Evolutionary conservation across 2,888 invertebrate species (phyloP).

Genomic region (Dryomyza anilis): DNA sequence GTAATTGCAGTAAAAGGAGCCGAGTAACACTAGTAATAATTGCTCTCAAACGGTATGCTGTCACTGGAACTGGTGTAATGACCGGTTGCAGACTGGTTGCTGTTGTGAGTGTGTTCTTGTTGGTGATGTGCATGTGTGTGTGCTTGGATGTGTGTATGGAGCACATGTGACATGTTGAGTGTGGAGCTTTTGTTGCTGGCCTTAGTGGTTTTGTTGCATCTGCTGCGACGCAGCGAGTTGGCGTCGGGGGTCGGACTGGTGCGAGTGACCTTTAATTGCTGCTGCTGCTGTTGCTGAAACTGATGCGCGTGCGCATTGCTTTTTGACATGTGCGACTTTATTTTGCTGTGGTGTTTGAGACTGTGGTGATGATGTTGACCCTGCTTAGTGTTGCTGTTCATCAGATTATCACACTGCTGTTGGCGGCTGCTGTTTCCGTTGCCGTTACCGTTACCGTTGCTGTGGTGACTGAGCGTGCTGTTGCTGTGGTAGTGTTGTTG

Average conservation of each 20-base stretch:
- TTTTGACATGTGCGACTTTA: constrained; percentile 32
- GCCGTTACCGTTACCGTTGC: constrained; percentile 43
- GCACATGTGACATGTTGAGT: constrained; percentile 26
- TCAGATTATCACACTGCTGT: constrained; percentile 38
- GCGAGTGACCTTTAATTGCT: constrained; percentile 40
- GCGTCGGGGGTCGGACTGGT: constrained; percentile 25
- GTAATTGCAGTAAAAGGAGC: not conserved
- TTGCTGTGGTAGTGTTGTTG: constrained; percentile 44
- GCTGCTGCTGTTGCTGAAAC: constrained; percentile 39
- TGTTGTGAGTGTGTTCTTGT: constrained; percentile 37
- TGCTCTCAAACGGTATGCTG: constrained; percentile 58
- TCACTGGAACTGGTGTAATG: constrained; percentile 57
- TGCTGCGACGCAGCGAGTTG: constrained; percentile 1
- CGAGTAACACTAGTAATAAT: constrained; percentile 36
- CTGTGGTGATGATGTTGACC: constrained; percentile 49
- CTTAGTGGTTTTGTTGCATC: constrained; percentile 24
- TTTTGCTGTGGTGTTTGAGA: constrained; percentile 46
- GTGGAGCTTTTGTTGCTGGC: constrained; percentile 9
- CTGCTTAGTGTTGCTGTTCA: constrained; percentile 46
- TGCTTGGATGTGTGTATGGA: constrained; percentile 5
- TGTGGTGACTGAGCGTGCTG: constrained; percentile 37
- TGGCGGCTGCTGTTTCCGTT: constrained; percentile 32
- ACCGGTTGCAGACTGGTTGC: constrained; percentile 32
- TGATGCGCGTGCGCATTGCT: constrained; percentile 34
- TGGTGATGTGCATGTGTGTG: constrained; percentile 19